Base-by-base conservation (phyloP, 1,140 invertebrate species). In the Camponotus pennsylvanicus region DNA sequence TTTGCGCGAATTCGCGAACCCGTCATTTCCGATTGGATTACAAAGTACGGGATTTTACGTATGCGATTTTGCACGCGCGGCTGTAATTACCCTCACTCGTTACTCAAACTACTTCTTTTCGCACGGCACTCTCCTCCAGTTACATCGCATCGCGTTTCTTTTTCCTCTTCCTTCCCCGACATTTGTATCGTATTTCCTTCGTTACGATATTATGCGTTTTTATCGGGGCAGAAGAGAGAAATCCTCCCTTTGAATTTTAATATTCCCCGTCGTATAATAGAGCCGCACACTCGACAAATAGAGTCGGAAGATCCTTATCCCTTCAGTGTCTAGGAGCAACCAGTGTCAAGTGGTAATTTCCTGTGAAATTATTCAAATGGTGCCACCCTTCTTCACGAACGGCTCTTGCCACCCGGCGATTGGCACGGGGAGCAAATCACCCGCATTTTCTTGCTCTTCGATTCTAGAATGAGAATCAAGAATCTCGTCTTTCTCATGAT, bases 331-430 rank as follows among this genome's bases (percentile, higher is more conserved):
- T 77, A 78, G 82, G 87, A 91, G 91, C 88, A 91, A 91, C 89
- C 91, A 87, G 91, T 91, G 91, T 91, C 90, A 90, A 88, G 69
- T 86, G 88, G 66, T 91, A 91, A 91, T 91, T 91, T 91, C 89
- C 91, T 91, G 90, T 88, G 80, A 91, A 91, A 91, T 91, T 91
- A 91, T 91, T 91, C 91, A 91, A 91, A 91, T 91, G 79, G 79
- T 59, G 57, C 85, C 61, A 27, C 78, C 64, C 55, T 61, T 55
- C 79, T n/a, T 88, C 78, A 66, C 49, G 67, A 78, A 85, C 27
- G 27, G 67, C 89, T 88, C 76, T 59, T 66, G 66, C 71, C 32
- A 75, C 7, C 63, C 71, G 61, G 55, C 86, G 59, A 63, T 90
- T 89, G 55, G 80, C 71, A 78, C 80, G 55, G 42, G 55, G 55